Percentiles rank a stretch among this genome's conserved stretches.
Conservation (phyloP, 2,113 vertebrate species). For the Gallinago jamesoni region DNA sequence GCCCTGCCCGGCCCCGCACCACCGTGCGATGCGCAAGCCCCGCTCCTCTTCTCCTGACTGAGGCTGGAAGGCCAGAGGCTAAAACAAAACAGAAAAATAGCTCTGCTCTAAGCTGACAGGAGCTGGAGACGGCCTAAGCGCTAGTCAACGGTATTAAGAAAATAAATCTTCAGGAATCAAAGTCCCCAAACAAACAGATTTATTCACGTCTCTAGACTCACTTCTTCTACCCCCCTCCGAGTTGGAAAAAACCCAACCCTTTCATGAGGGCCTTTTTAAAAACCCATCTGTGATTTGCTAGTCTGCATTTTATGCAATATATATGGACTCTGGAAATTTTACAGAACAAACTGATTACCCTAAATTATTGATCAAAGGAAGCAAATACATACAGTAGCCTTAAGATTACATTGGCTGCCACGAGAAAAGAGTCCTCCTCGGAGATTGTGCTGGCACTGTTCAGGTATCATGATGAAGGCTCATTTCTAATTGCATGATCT, state of each 20-base stretch:
- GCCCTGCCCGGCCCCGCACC: fast-evolving
- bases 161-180: slow-evolving; percentile 21
- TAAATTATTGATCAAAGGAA: slow-evolving; percentile 51
- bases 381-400: neutral
- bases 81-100: neutral
- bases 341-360: slow-evolving; percentile 44
- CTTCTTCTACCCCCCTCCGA: neutral
- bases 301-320: slow-evolving; percentile 25
- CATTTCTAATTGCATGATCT: neutral
- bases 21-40: fast-evolving
- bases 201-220: neutral
- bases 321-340: neutral
- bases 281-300: neutral
- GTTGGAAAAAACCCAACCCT: neutral
- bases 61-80: neutral
- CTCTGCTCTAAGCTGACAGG: neutral
- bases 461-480: neutral
- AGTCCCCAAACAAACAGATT: neutral
- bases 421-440: neutral
- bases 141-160: neutral
- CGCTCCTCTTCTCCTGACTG: neutral
- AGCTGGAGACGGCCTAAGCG: neutral
- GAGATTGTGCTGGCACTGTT: neutral
- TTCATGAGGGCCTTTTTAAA: neutral
- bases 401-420: neutral